These are phyloP conservation scores for Solenopsis fugax DNA, from an alignment of 1,140 invertebrate genomes.

Conservation along the genomic window DNA sequence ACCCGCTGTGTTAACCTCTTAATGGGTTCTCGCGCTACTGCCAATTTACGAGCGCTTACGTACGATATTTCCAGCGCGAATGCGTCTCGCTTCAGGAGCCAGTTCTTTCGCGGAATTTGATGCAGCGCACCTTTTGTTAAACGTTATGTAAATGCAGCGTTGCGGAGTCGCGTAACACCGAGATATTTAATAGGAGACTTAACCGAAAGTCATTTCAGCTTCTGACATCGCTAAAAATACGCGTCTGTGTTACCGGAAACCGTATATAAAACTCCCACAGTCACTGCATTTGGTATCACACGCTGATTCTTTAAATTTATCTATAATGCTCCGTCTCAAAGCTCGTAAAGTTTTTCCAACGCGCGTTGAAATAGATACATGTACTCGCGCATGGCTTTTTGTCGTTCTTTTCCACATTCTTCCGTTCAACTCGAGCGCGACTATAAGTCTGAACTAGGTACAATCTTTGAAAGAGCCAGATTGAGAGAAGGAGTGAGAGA, in stretches of 20 bases:
- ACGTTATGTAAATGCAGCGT: not conserved
- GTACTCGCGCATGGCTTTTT: not conserved
- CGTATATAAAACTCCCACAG: not conserved
- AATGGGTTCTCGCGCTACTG: constrained; percentile 63
- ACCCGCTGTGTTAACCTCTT: constrained; percentile 70
- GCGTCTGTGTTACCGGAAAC: not conserved
- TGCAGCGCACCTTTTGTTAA: not conserved
- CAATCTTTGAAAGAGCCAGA: not conserved
- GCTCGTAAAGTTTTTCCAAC: not conserved
- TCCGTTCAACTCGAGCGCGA: not conserved
- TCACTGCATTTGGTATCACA: not conserved
- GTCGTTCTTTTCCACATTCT: not conserved
- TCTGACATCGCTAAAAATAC: not conserved
- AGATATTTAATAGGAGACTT: constrained; percentile 15
- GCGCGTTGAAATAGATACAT: not conserved
- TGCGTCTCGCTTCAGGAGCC: not conserved
- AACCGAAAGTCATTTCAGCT: not conserved
- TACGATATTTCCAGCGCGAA: constrained; percentile 9
- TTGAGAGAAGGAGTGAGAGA: not conserved
- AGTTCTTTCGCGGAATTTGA: constrained; percentile 5
- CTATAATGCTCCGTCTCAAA: not conserved
- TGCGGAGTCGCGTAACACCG: not conserved
- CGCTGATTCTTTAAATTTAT: constrained; percentile 28
- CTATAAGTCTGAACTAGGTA: not conserved
- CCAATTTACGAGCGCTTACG: constrained; percentile 69